Base-by-base conservation (phyloP, 37 sponge, comb jelly and placozoan species). In the Oopsacas minuta region DNA sequence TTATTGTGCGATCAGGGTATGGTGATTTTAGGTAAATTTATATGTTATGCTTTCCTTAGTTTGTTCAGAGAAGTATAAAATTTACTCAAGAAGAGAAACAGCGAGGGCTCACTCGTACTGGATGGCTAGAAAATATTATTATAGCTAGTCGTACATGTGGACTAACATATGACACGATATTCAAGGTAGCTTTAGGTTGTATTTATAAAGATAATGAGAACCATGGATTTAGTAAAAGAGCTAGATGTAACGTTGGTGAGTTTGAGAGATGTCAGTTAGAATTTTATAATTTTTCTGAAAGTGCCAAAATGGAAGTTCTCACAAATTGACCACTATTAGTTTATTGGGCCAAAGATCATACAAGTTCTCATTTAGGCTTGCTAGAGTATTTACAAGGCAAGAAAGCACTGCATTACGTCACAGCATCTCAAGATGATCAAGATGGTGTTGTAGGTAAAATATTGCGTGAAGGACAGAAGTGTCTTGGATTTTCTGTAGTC, bases 91-190 rank as follows among this genome's bases (percentile, higher is more conserved):
- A 61, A 61, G 75, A 61, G 30, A 61, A 61, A 61, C 75, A 61
- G 30, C 75, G 75, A 61, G 75, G 75, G 3, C 22, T n/a, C 5
- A 61, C 5, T n/a, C 75, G 75, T 25, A 25, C 75, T n/a, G 30
- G 1, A 3, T 61, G 75, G 75, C 75, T 61, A 12, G 75, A 61
- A 10, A 61, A 61, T n/a, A 61, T 61, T 20, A 61, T 61, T 61
- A 61, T 61, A n/a, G 28, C 75, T 34, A 61, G 75, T 61, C 75
- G 75, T 61, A 61, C 75, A 32, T 61, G 75, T 61, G 75, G 75
- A 3, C 22, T 61, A 25, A 32, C 75, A 20, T 61, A 32, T 61
- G 75, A 61, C 28, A 10, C 75, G 30, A 61, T 61, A 7, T 61
- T 61, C 75, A 61, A 61, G 30, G 28, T 34, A 12, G 75, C 75